Conservation (phyloP, 2,113 vertebrate genomes). For the Myxocyprinus asiaticus region DNA sequence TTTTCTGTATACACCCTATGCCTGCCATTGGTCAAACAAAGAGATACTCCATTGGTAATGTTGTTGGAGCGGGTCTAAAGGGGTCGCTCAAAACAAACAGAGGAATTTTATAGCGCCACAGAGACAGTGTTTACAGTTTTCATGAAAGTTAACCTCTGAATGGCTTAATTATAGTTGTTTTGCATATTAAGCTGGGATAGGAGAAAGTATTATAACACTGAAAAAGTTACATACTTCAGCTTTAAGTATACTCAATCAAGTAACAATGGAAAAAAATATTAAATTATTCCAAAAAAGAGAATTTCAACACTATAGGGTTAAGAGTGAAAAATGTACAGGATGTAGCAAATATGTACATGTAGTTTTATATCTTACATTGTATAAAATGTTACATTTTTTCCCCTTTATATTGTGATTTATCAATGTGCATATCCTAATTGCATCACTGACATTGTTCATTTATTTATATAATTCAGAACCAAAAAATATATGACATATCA, state of each 20-base stretch:
- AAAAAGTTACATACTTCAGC: not conserved
- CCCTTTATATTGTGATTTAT: not conserved
- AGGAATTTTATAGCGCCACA: no score
- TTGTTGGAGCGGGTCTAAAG: no score
- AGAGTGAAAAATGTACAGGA: slow-evolving; percentile 15
- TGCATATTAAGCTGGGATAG: no score
- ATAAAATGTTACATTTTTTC: slow-evolving; percentile 22
- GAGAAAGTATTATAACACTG: no score
- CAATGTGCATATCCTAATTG: not conserved
- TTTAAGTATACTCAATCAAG: not conserved
- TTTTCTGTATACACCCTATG: no score
- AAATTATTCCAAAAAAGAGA: not conserved
- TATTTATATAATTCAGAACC: not conserved
- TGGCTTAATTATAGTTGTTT: no score
- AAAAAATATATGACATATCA: slow-evolving; percentile 1
- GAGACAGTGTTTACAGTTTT: no score
- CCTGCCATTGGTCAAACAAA: no score
- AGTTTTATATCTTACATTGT: slow-evolving; percentile 27
- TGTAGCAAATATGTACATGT: slow-evolving; percentile 13
- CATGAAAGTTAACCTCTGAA: no score
- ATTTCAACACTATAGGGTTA: not conserved
- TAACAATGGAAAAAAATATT: not conserved
- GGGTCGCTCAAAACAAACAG: no score
- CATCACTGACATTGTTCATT: not conserved
- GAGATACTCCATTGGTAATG: no score